Conservation (phyloP, 2,113 vertebrate genomes). For the Ondatra zibethicus region DNA sequence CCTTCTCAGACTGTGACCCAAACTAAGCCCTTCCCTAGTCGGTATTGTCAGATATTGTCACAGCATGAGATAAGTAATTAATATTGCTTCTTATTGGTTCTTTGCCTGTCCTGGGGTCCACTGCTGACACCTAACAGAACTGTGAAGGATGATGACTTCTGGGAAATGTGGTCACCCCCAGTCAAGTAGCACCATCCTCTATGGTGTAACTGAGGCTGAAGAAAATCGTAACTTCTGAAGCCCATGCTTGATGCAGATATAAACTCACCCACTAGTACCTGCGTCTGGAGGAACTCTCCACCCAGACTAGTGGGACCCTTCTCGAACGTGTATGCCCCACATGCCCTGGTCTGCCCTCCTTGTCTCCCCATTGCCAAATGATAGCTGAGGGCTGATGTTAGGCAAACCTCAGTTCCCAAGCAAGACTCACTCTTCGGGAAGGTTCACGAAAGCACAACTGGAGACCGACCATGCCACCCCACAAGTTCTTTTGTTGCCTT, state of each 20-base stretch:
- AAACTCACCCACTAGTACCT: not conserved
- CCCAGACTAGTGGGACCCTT: not conserved
- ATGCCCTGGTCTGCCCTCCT: not conserved
- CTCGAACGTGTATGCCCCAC: not conserved
- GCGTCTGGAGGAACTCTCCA: not conserved
- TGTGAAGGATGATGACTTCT: rapidly evolving
- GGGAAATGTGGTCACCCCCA: not conserved
- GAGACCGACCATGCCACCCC: not conserved
- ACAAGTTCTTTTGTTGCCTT: not conserved
- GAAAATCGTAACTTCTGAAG: not conserved
- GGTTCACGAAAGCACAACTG: not conserved
- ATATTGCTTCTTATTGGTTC: not conserved
- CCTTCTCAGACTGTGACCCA: not conserved
- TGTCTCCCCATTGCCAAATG: not conserved
- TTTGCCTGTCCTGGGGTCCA: not conserved
- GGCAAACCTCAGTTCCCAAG: not conserved
- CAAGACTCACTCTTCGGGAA: not conserved
- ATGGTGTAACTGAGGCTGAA: not conserved
- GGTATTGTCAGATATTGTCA: not conserved
- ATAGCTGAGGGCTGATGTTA: not conserved
- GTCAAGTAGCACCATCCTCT: not conserved
- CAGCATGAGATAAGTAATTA: not conserved
- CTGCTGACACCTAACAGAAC: not conserved
- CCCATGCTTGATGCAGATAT: not conserved
- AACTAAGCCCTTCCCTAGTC: not conserved